These are phyloP conservation scores for Microvelia longipes DNA, from an alignment of 1,140 invertebrate genomes.

Conservation along the genomic window DNA sequence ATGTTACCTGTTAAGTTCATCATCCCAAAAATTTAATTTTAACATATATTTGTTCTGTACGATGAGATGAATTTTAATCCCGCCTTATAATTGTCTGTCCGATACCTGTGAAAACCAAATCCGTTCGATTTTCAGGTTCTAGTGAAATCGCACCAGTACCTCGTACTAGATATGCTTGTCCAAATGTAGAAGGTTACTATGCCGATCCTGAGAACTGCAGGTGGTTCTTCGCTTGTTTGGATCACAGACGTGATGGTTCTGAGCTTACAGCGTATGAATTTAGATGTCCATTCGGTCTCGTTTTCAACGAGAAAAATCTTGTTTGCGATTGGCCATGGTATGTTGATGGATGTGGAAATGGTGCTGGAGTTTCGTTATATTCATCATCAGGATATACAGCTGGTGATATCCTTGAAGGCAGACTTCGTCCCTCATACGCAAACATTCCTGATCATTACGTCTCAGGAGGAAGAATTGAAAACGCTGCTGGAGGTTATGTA, in stretches of 20 bases:
- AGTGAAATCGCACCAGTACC: conserved; percentile 58
- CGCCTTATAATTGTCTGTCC: too few relatives aligned
- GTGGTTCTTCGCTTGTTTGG: conserved; percentile 72
- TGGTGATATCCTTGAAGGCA: conserved; percentile 22
- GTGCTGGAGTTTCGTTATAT: conserved; percentile 13
- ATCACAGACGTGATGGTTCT: conserved; percentile 44
- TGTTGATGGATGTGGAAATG: conserved; percentile 16
- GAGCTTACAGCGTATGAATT: conserved; percentile 60
- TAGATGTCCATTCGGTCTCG: conserved; percentile 63
- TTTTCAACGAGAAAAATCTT: conserved; percentile 53
- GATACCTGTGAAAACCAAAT: too few relatives aligned
- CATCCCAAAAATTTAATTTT: too few relatives aligned
- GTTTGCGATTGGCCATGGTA: conserved; percentile 68
- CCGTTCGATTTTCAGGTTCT: conserved; percentile 39
- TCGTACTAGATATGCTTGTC: conserved; percentile 43
- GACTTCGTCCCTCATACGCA: conserved; percentile 21
- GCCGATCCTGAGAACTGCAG: conserved; percentile 68
- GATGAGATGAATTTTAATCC: too few relatives aligned
- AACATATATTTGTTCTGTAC: too few relatives aligned
- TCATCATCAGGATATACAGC: conserved; percentile 5
- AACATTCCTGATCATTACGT: conserved; percentile 22
- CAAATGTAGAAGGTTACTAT: conserved; percentile 46
- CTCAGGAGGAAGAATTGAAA: conserved; percentile 23
- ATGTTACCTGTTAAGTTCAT: too few relatives aligned
- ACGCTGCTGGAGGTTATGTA: conserved; percentile 18